Base-by-base conservation (phyloP, 2,888 invertebrate species). In the Crossocerus cetratus region DNA sequence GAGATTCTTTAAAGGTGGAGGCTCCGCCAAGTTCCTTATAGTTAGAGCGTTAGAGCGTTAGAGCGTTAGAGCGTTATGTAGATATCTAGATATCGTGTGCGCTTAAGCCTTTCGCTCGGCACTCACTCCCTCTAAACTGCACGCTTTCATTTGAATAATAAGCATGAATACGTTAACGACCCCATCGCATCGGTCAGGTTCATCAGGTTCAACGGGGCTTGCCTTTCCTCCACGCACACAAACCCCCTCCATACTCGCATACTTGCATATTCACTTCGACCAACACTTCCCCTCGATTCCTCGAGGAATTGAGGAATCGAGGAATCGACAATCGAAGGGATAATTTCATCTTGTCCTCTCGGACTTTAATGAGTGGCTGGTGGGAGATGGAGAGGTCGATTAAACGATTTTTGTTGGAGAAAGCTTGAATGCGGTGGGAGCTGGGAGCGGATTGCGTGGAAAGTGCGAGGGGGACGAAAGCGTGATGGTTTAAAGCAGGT, bases 121-220 rank as follows among this genome's bases (percentile, higher is more conserved):
- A n/a, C 63, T 49, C n/a, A n/a, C 49, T 32, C 69, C 69, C 72
- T 63, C 65, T 83, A 83, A 83, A 80, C 77, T 76, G 72, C 68
- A 70, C 72, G 82, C 79, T 84, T 84, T 81, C 80, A 84, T 83
- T 84, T 83, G 84, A 83, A 85, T 85, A 85, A 85, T 84, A 84
- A 84, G 83, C 75, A 77, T 76, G 83, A 78, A 76, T 72, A 74
- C 81, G 82, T 80, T 83, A 84, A 83, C 83, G 82, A 80, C 74
- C 76, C 80, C 83, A 76, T 82, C 80, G n/a, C 83, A 76, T 32
- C 32, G 83, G 78, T 78, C 79, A 78, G 77, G 75, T 83, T 77
- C 80, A 72, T 78, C 69, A 72, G 60, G 55, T 65, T 79, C 78
- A 75, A 64, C 75, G 80, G 71, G 72, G 65, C 43, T 43, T 8